A percentile compares a stretch with the other conserved stretches of the same genome.
Conservation (phyloP, 2,888 invertebrate genomes). For the Apodemia mormo region DNA sequence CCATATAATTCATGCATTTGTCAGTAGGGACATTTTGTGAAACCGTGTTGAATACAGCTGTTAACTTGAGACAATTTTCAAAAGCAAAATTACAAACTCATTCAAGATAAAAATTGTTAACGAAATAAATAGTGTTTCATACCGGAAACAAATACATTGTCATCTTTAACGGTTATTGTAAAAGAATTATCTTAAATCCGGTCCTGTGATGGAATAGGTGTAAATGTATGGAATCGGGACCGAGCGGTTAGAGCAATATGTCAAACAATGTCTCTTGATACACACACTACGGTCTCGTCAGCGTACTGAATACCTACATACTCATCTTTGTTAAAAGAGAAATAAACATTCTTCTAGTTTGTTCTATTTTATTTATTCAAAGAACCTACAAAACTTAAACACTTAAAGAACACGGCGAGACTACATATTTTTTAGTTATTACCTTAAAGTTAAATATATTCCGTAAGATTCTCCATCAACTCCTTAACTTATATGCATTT, state of each 20-base stretch:
- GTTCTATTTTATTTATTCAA: background rate
- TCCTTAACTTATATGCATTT: no score
- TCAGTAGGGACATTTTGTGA: no score
- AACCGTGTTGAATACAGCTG: no score
- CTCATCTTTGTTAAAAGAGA: background rate
- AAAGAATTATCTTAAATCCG: constrained; percentile 73
- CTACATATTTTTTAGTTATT: no score
- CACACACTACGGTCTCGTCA: background rate
- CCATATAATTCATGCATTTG: no score
- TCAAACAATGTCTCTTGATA: constrained; percentile 47
- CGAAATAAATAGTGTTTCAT: constrained; percentile 46
- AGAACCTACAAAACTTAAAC: background rate
- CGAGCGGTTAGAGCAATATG: constrained; percentile 67
- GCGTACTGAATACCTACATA: background rate
- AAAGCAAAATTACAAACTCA: no score
- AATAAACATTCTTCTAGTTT: background rate
- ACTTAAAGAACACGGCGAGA: background rate
- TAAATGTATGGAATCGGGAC: constrained; percentile 61
- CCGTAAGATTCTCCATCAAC: no score
- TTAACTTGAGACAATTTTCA: no score
- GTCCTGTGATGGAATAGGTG: constrained; percentile 57
- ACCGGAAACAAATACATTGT: constrained; percentile 68
- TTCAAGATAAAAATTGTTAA: no score
- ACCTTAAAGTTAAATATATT: no score
- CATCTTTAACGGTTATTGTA: constrained; percentile 68